Base-by-base conservation (phyloP, 2,797 vertebrate genomes). In the Siniperca obscura region DNA sequence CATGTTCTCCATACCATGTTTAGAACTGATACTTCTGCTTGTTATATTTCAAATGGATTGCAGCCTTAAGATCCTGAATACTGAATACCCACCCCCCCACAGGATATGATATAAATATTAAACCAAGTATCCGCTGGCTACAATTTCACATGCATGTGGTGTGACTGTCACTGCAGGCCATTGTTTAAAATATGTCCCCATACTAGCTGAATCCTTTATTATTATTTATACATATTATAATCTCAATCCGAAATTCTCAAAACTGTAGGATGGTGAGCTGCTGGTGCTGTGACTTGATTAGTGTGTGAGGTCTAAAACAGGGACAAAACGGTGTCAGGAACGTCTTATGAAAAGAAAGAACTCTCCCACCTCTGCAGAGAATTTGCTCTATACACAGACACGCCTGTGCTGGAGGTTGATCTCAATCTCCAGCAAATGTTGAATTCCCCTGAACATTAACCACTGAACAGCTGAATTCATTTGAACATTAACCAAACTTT, bases 371-470 rank as follows among this genome's bases (percentile, higher is more conserved):
- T 75, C 78, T 71, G 72, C 36, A 19, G 80, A 87, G 81, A 85
- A 74, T 86, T 87, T 62, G 56, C 81, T 86, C 65, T 67, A 65
- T 40, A 85, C 76, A 86, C 71, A 70, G 57, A 86, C 81, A 80
- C 70, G 57, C 86, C 86, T 84, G 62, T 71, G 87, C 73, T 48
- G 88, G 86, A 87, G 86, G 91, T 85, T 87, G 90, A 92, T 92
- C 88, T 80, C 90, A 85, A 87, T 92, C 90, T 91, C 86, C 73
- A 88, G 81, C 84, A 90, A 92, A 90, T 87, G 90, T 85, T 89
- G 90, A 91, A 91, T 93, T 94, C 89, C 88, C 87, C 85, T 90
- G 92, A 94, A 94, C 92, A 94, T 94, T 94, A 95, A 94, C 93
- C 91, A 91, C 77, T 55, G 83, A 79, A 81, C 85, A 87, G 91